A percentile compares a stretch with the other conserved stretches of the same genome.
phyloP scores from a whole-genome alignment of 1,140 invertebrate genomes.

The Heliconius melpomene region DNA sequence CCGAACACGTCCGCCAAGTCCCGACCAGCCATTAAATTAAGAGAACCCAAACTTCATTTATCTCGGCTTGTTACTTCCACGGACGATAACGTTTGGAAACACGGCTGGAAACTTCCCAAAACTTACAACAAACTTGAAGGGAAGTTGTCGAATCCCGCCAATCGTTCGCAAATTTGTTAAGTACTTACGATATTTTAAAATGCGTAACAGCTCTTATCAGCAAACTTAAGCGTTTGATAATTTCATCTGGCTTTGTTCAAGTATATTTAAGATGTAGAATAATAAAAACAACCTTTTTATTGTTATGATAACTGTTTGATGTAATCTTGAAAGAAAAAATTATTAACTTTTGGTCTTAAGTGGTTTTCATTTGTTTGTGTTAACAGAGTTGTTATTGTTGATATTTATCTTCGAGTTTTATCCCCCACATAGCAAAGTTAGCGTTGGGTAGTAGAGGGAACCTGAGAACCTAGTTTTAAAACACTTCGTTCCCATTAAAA shows the following conservation, averaged over 20 bases:
- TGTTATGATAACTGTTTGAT: constrained; percentile 28
- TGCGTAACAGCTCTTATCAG: constrained; percentile 62
- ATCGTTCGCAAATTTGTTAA: constrained; percentile 76
- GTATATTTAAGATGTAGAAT: constrained; percentile 5
- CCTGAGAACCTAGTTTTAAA: too few relatives aligned
- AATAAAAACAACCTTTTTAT: constrained; percentile 22
- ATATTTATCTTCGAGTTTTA: too few relatives aligned
- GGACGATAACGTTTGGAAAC: constrained; percentile 74
- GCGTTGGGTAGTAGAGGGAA: too few relatives aligned
- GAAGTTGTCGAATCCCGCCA: constrained; percentile 74
- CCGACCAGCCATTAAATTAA: constrained; percentile 74
- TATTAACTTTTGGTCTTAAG: background rate
- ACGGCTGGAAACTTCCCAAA: constrained; percentile 63
- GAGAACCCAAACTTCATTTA: constrained; percentile 78
- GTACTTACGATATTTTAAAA: constrained; percentile 73
- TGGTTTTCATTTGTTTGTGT: background rate
- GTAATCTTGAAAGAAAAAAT: background rate
- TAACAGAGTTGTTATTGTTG: background rate
- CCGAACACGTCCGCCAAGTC: constrained; percentile 70
- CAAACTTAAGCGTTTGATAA: constrained; percentile 40
- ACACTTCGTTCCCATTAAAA: too few relatives aligned
- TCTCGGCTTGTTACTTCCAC: constrained; percentile 74
- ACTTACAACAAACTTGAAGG: constrained; percentile 65
- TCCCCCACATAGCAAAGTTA: too few relatives aligned
- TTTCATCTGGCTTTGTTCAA: constrained; percentile 28